Evolutionary conservation across 2,797 vertebrate species (phyloP).

Genomic region (Pelodytes ibericus): DNA sequence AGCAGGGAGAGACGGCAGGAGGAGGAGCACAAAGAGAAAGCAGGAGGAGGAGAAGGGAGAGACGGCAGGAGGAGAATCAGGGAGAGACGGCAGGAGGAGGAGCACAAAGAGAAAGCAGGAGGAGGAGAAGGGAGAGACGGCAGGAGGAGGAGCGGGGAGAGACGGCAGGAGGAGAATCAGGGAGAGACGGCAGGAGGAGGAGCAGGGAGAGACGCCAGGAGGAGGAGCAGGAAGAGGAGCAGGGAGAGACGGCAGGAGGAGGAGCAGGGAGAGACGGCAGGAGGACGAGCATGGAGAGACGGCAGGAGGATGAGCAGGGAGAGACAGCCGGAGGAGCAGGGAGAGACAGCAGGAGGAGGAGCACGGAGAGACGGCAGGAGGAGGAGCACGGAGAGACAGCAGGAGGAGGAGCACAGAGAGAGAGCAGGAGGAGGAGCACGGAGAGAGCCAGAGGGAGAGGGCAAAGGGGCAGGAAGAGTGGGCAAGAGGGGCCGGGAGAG

Average conservation of each 20-base stretch:
- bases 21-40: background rate
- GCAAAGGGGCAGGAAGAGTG: background rate
- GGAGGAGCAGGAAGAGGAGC: background rate
- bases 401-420: background rate
- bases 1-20: no score
- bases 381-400: background rate
- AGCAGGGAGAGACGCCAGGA: background rate
- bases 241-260: background rate
- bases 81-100: background rate
- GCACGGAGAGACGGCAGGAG: background rate
- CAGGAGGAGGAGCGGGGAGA: no score
- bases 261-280: background rate
- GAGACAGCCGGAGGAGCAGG: no score
- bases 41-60: no score
- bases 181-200: no score
- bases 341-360: background rate
- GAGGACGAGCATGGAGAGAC: background rate
- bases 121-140: background rate
- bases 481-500: background rate
- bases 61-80: background rate
- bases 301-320: background rate
- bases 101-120: background rate
- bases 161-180: no score
- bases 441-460: background rate
- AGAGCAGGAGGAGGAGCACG: background rate